Conservation (phyloP, 30 jellyfish, hydroid and myxozoan species). For the Pseudorhiza aurosa region DNA sequence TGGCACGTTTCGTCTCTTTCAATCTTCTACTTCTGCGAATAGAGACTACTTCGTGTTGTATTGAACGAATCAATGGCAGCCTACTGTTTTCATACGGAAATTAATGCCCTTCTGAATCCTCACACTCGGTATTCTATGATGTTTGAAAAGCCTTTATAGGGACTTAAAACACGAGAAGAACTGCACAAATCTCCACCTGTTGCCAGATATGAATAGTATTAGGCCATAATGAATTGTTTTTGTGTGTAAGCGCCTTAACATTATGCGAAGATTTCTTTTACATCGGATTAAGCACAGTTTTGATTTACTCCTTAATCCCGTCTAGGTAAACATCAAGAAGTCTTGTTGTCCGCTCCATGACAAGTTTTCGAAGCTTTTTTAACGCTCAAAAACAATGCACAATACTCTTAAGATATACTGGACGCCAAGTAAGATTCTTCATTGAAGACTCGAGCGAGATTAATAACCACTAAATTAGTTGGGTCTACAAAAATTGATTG, state of each 20-base stretch:
- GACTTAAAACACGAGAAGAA: not conserved
- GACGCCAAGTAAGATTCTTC: not conserved
- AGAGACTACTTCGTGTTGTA: not conserved
- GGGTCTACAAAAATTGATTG: not conserved
- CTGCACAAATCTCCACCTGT: conserved; percentile 42
- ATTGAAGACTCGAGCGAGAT: not conserved
- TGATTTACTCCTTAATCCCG: conserved; percentile 24
- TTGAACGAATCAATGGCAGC: not conserved
- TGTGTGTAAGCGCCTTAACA: conserved; percentile 28
- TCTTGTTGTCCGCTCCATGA: not conserved
- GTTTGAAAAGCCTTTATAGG: conserved; percentile 1
- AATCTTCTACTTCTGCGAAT: not conserved
- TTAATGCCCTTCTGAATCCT: not conserved
- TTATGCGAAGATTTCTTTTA: not conserved
- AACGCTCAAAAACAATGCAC: not conserved
- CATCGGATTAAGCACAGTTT: conserved; percentile 5
- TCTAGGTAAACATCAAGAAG: conserved; percentile 8
- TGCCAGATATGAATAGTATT: not conserved
- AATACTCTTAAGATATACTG: not conserved
- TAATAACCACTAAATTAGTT: not conserved
- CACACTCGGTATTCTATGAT: conserved; percentile 6
- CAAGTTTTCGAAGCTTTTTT: not conserved
- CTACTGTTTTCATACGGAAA: not conserved
- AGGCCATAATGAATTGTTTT: conserved; percentile 27
- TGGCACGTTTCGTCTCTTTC: not conserved